Conservation (phyloP, 2,888 invertebrate species). For the Andricus curvator region DNA sequence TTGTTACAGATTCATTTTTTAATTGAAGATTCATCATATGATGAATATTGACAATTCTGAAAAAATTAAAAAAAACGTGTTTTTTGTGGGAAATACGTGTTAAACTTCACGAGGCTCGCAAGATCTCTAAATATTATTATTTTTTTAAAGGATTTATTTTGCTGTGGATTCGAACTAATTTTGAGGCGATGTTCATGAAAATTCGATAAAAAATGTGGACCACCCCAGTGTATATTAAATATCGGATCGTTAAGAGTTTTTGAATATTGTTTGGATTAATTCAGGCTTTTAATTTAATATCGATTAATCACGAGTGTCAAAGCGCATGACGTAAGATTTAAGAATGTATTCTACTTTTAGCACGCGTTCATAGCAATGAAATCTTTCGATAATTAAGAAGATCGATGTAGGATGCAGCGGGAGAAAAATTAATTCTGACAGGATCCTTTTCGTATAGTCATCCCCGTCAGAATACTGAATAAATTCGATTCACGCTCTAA, state of each 20-base stretch:
- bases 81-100: too few species aligned
- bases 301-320: slow-evolving; percentile 18
- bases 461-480: slow-evolving; percentile 1
- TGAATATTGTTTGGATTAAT: slow-evolving; percentile 22
- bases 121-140: too few species aligned
- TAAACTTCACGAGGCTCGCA: too few species aligned
- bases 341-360: slow-evolving; percentile 25
- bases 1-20: too few species aligned
- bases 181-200: too few species aligned
- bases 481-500: slow-evolving; percentile 17
- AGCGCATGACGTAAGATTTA: slow-evolving; percentile 1
- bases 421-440: slow-evolving; percentile 33
- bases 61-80: too few species aligned
- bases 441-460: slow-evolving; percentile 23
- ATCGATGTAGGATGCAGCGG: slow-evolving; percentile 34
- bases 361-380: slow-evolving; percentile 23
- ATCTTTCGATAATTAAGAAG: slow-evolving; percentile 32
- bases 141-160: too few species aligned
- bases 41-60: too few species aligned
- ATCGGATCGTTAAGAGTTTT: neutral
- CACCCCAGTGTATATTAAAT: neutral
- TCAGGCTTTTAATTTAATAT: slow-evolving; percentile 29
- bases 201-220: too few species aligned
- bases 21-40: too few species aligned
- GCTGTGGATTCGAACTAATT: too few species aligned